Base-by-base conservation (phyloP, 2,888 invertebrate genomes). In the Nymphalis c-album region DNA sequence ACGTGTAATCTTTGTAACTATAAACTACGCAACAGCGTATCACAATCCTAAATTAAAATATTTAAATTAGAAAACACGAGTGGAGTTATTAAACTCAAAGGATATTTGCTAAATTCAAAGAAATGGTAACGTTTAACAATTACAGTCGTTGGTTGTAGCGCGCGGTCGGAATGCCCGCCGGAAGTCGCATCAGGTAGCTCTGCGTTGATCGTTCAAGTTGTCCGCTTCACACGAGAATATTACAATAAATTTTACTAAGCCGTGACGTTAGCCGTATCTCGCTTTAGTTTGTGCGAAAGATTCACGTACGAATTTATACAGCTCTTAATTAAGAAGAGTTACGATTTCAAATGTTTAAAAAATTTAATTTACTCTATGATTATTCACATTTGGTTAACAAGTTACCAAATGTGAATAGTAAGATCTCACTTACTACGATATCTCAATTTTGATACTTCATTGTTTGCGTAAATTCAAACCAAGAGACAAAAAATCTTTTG, bases 161-260 rank as follows among this genome's bases (percentile, higher is more conserved):
- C 77, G 76, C 77, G 78, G 72, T 78, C 74, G 86, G 87, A 84
- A 87, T 87, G 85, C 78, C 77, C 82, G 81, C 85, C 88, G 90
- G 89, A 90, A 88, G 87, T 85, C 82, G 80, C 82, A 79, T 77
- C 88, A 89, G 88, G 90, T 88, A 88, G 81, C 80, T 77, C 55
- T 35, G 78, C 79, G 80, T 78, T 80, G 75, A 75, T 62, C 60
- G 48, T 58, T 63, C 58, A 18, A 60, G 40, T 64, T 64, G 65
- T 60, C 50, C 61, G 66, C 57, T 65, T 67, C 66, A 61, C 68
- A 68, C 64, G 60, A 58, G 47, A 53, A 64, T 58, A 60, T 55
- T 55, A 53, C 60, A 31, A 48, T 51, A 50, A 50, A 62, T 46
- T 22, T 50, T 51, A 48, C 35, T 48, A n/a, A 48, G 35, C n/a